Evolutionary conservation across 1,140 invertebrate genomes (phyloP), one percentile per base, ranked within the genome.

Genomic region (Formica exsecta): DNA sequence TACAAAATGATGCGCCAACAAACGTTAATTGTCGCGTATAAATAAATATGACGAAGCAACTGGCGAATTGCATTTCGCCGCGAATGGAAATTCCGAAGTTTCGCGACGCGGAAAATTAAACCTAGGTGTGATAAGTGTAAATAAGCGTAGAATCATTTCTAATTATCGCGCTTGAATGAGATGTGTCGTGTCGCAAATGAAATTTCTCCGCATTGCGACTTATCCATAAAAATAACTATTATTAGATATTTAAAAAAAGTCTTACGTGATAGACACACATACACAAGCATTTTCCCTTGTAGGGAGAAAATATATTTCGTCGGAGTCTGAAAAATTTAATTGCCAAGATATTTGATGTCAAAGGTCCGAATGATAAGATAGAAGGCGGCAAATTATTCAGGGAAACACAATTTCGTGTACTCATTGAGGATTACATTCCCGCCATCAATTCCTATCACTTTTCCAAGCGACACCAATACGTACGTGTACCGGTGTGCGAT

Each of bases 1-100:
- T 90, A 87, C 89, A 90, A 86, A 90, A 90, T 87, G 76, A 90
- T 87, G 89, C 88, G 86, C 84, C 41, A 74, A 4, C 68, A 70
- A 74, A 32, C 66, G 51, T 32, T 57, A 74, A 83, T 83, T 80
- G 76, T 73, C 64, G 74, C 86, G 88, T 61, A 88, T 90, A 90
- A 90, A 90, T 86, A 90, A 81, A 83, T 83, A 74, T 74, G 54
- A 73, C 79, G 36, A 8, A 54, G 22, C 38, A 59, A 54, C 32
- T 48, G 22, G 16, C 19, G 19, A 22, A 51, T 19, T 54, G 41
- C 57, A 83, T 74, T 74, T 74, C 22, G 79, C 41, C 5, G 48
- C 8, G 48, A 57, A 57, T 80, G 48, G 9, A 80, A 57, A 80
- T 57, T 80, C 57, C 41, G 65, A 22, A 29, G 65, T 66, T 4